Evolutionary conservation across 2,113 vertebrate genomes (phyloP).

Genomic region (Seriola rivoliana): DNA sequence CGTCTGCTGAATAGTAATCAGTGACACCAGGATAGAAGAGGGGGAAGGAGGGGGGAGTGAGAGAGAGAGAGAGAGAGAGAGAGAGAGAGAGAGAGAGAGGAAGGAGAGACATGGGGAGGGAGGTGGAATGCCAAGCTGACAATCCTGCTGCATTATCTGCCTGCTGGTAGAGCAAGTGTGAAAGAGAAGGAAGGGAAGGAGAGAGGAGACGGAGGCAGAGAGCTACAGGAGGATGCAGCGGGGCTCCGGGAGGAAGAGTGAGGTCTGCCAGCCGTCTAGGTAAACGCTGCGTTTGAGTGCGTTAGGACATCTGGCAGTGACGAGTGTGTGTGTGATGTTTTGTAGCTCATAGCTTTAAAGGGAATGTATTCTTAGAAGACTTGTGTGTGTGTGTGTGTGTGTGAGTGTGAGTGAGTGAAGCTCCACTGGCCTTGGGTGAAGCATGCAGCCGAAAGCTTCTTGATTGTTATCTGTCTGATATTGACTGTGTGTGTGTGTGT

Average conservation of each 20-base stretch:
- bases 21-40: slow-evolving; percentile 81
- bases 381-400: neutral
- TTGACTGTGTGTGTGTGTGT: slow-evolving; percentile 19
- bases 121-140: slow-evolving; percentile 86
- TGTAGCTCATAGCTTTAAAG: slow-evolving; percentile 27
- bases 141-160: slow-evolving; percentile 88
- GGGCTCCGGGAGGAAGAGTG: slow-evolving; percentile 40
- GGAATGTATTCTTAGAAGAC: slow-evolving; percentile 33
- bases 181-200: slow-evolving; percentile 59
- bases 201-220: slow-evolving; percentile 47
- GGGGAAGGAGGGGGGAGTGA: slow-evolving; percentile 21
- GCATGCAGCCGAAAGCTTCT: slow-evolving; percentile 17
- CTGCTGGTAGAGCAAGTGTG: slow-evolving; percentile 73
- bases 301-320: slow-evolving; percentile 30
- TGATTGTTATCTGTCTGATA: slow-evolving; percentile 56
- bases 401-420: neutral
- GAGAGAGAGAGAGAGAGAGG: slow-evolving; percentile 76
- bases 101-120: slow-evolving; percentile 69
- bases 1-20: slow-evolving; percentile 91
- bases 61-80: slow-evolving; percentile 27
- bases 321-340: neutral
- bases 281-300: slow-evolving; percentile 33
- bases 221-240: slow-evolving; percentile 63
- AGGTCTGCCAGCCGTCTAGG: slow-evolving; percentile 57
- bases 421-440: slow-evolving; percentile 34